phyloP scores from a whole-genome alignment of 2,797 vertebrate genomes.

The Sebastes umbrosus region DNA sequence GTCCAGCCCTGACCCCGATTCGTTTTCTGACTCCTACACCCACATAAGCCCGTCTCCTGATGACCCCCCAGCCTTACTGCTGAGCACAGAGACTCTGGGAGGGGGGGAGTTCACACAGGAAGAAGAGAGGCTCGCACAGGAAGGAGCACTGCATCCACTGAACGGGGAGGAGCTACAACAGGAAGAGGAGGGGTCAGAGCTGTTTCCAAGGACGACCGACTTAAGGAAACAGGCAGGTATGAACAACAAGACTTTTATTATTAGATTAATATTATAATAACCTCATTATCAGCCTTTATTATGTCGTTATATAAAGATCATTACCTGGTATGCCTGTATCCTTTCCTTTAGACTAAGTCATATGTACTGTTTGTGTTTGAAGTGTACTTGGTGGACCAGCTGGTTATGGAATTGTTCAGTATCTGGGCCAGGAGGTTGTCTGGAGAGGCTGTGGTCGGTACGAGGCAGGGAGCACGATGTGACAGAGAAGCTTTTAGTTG shows the following conservation, averaged over 20 bases:
- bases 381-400: conserved; percentile 67
- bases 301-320: background rate
- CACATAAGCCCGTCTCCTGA: conserved; percentile 65
- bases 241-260: background rate
- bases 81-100: conserved; percentile 63
- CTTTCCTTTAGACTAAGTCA: conserved; percentile 7
- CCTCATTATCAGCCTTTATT: background rate
- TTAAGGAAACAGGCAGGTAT: conserved; percentile 65
- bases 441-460: conserved; percentile 64
- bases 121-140: conserved; percentile 40
- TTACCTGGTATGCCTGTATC: background rate
- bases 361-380: conserved; percentile 58
- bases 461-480: conserved; percentile 58
- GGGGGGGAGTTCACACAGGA: conserved; percentile 44
- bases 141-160: conserved; percentile 11
- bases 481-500: conserved; percentile 40
- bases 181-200: conserved; percentile 50
- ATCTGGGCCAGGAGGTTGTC: conserved; percentile 70
- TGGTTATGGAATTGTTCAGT: conserved; percentile 64
- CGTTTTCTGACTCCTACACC: conserved; percentile 79
- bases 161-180: conserved; percentile 30
- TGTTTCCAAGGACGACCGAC: conserved; percentile 20
- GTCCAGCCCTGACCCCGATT: conserved; percentile 58
- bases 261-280: background rate
- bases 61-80: conserved; percentile 34